Base-by-base conservation (phyloP, 2,888 invertebrate species). In the Dolichopus griseipennis region DNA sequence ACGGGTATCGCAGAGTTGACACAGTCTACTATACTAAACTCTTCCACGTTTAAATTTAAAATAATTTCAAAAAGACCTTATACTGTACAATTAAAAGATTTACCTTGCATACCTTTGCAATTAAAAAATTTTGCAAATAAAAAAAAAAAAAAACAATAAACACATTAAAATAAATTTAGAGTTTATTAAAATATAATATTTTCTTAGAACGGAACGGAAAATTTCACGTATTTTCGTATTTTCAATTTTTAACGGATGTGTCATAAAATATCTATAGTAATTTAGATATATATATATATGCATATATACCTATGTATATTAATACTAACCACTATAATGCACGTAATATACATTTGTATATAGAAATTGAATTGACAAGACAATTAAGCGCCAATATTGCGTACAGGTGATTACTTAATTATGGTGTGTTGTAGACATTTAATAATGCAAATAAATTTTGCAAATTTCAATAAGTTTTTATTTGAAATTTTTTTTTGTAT, bases 361-460 rank as follows among this genome's bases (percentile, higher is more conserved):
- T 52, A 52, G 18, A 52, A 52, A 18, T 15, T 52, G 15, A 18
- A 52, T 52, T 52, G 52, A 52, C 52, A 52, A 52, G 52, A 52
- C 52, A 52, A 52, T 52, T 52, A 52, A 52, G 52, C 52, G 52
- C 52, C 52, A 52, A 52, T 52, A 52, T 52, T 52, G 52, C 52
- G 52, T 52, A 52, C 52, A 52, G 52, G n/a, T 52, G 52, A 52
- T 52, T 52, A 52, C 18, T 52, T 52, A 52, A 52, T 52, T 52
- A 52, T 52, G 52, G 52, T 52, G 52, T 52, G 52, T 52, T n/a
- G 52, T 15, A 52, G 52, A 52, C 52, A 52, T 52, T 52, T 52
- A 52, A 52, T 52, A 52, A 52, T 52, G 52, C 52, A 52, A 52
- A 52, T 52, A 52, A 52, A 52, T 52, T 52, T 52, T 52, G 52